Base-by-base conservation (phyloP, 2,113 vertebrate genomes). In the Ranitomeya imitator region DNA sequence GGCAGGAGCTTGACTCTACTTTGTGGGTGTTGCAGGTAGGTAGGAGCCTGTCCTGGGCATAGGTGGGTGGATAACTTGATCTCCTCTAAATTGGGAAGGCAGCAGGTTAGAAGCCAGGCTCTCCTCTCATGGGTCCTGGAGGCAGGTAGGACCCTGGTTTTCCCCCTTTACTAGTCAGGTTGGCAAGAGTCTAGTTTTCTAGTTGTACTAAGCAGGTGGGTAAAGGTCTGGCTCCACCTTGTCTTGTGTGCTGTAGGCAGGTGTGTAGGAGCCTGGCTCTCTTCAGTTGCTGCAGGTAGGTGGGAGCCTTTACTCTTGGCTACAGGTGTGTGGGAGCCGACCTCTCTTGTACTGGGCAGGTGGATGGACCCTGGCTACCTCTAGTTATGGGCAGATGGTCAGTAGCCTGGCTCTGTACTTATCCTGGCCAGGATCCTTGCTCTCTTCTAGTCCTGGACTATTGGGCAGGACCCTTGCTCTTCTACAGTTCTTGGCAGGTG, bases 401-500 rank as follows among this genome's bases (percentile, higher is more conserved):
- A 12, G 11, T 1, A 12, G 10, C 65, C 23, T 69, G 12, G 69
- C 26, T 16, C 69, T 73, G 13, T 26, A 37, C 26, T 14, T 37
- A 31, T 73, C 4, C 69, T 69, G n/a, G 61, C 2, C 18, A 63
- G 61, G 61, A 63, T 11, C 61, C 61, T 19, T 5, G 61, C 18
- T 63, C 61, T 63, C 37, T 45, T 45, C 37, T 45, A 45, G 21
- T 67, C 21, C 65, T 67, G 21, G 6, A 3, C 37, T 23, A n/a
- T 6, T 23, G n/a, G 65, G 37, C 37, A 69, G n/a, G 67, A 69
- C 4, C 23, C 23, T 26, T 9, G 12, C n/a, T 71, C 13, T 90
- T 26, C 86, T 93, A 92, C 94, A 92, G 91, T 90, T 92, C 88
- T 92, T 86, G 67, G 63, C 67, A 71, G 67, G 23, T 71, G 67